Conservation (phyloP, 2,113 vertebrate species). For the Halcyon senegalensis region DNA sequence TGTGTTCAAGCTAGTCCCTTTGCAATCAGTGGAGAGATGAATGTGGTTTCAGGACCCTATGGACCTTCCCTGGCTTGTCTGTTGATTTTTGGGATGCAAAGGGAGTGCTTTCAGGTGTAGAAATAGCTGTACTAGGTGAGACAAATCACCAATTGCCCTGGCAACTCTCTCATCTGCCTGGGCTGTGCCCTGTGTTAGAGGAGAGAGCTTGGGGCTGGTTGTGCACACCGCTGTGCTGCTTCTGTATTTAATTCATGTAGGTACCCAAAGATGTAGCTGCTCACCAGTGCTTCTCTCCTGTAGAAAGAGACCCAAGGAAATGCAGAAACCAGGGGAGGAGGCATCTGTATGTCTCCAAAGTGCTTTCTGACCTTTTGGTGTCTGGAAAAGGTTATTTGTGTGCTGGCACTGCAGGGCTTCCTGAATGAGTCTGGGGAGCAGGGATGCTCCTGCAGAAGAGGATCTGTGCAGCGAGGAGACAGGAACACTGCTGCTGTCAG, state of each 20-base stretch:
- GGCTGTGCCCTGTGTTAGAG: not conserved
- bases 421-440: not conserved
- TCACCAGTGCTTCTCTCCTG: rapidly evolving
- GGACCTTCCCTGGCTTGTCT: not conserved
- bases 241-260: not conserved
- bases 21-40: not conserved
- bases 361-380: not conserved
- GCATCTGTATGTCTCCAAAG: not conserved
- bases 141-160: not conserved
- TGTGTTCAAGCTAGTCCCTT: not conserved
- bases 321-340: not conserved
- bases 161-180: not conserved
- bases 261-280: not conserved
- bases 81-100: not conserved
- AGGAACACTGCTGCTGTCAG: not conserved
- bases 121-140: not conserved
- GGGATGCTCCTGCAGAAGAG: not conserved
- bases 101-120: not conserved
- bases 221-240: rapidly evolving
- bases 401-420: not conserved
- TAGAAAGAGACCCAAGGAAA: not conserved
- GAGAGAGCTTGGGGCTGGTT: not conserved
- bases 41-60: not conserved
- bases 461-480: not conserved
- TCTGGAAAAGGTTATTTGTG: not conserved